Base-by-base conservation (phyloP, 2,888 invertebrate genomes). In the Tenthredo scrophulariae region DNA sequence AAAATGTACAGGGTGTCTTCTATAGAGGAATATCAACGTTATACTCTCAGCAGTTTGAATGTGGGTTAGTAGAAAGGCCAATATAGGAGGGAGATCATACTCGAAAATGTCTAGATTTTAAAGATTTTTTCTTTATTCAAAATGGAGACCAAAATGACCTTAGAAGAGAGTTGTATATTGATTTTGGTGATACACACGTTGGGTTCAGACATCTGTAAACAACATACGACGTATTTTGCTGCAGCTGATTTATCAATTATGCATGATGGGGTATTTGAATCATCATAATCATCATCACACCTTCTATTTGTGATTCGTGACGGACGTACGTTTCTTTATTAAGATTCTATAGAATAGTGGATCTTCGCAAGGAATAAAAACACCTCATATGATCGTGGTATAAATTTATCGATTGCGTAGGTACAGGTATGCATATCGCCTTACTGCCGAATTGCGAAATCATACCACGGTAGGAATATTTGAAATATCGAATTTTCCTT, bases 231-330 rank as follows among this genome's bases (percentile, higher is more conserved):
- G 67, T 10, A 74, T 13, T 13, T 40, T 22, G 22, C 72, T 74
- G 40, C 13, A 18, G n/a, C 46, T 46, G 40, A 43, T 74, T 74
- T 40, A 74, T 74, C 40, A 74, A 74, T 74, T 40, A 40, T 74
- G 40, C n/a, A 40, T 37, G 22, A 74, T 74, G 40, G 72, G 43
- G 18, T 74, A 13, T 26, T 67, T 7, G 40, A 74, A 43, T 43
- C 40, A 40, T 74, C 7, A 6, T 7, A 54, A 54, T 54, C 18
- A n/a, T 54, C n/a, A 6, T 74, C 22, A 18, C 18, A 74, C 9
- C 13, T 40, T 74, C n/a, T n/a, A 54, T 54, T 74, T 74, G 22
- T 74, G n/a, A 22, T 22, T 40, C 72, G 22, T 22, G 40, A 40
- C 72, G 37, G 13, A n/a, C 37, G 7, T 9, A n/a, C 37, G 18